These are phyloP conservation scores for Phrynocephalus versicolor DNA, from an alignment of 2,113 vertebrate genomes.

Conservation along the genomic window DNA sequence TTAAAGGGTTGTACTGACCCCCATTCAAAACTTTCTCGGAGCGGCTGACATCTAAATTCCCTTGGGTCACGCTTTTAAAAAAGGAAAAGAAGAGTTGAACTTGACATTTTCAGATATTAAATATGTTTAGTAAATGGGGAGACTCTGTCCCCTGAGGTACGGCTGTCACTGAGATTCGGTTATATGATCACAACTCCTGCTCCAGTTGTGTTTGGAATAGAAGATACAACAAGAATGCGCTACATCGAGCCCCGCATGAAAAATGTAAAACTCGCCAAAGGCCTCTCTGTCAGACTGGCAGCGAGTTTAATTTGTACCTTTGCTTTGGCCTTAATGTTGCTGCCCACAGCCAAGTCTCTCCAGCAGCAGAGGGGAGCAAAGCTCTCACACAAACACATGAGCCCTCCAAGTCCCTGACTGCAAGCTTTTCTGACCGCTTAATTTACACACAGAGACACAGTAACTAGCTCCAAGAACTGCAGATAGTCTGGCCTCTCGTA, in stretches of 20 bases:
- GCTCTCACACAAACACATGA: neutral
- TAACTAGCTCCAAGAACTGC: too few relatives aligned
- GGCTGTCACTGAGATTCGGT: conserved; percentile 9
- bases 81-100: neutral
- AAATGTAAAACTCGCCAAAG: conserved; percentile 28
- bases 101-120: conserved; percentile 7
- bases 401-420: neutral
- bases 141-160: neutral
- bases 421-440: neutral
- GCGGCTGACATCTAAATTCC: neutral
- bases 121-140: conserved; percentile 10
- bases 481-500: too few relatives aligned
- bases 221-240: neutral
- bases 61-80: neutral
- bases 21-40: neutral
- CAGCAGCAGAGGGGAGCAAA: neutral
- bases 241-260: neutral
- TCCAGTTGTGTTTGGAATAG: conserved; percentile 16
- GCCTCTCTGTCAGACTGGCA: conserved; percentile 6
- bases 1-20: neutral
- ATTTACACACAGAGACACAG: neutral
- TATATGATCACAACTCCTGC: neutral
- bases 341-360: neutral
- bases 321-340: neutral
- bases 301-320: neutral